These are phyloP conservation scores for Cryptus armator DNA, from an alignment of 2,888 invertebrate species.

Conservation along the genomic window DNA sequence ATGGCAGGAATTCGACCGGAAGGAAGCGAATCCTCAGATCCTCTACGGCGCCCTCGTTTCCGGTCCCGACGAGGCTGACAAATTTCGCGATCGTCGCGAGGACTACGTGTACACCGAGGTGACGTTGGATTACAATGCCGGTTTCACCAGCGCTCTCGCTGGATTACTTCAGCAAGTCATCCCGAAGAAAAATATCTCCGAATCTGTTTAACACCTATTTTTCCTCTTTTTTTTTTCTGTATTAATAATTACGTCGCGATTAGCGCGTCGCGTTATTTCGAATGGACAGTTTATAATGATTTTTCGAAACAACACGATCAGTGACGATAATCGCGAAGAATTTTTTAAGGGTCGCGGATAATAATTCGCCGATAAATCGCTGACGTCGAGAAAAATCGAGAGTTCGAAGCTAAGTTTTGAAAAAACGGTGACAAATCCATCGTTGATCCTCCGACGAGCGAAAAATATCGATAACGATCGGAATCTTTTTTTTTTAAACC, in stretches of 20 bases:
- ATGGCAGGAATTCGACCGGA: constrained; percentile 85
- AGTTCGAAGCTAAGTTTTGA: not conserved
- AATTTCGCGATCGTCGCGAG: constrained; percentile 86
- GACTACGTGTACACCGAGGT: constrained; percentile 87
- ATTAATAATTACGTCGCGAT: constrained; percentile 20
- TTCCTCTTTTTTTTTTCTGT: constrained; percentile 15
- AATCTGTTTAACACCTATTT: constrained; percentile 13
- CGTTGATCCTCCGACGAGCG: not conserved
- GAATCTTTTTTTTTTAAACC: not conserved
- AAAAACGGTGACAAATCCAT: not conserved
- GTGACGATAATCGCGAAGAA: constrained; percentile 24
- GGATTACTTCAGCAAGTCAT: constrained; percentile 84
- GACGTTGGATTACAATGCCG: constrained; percentile 87
- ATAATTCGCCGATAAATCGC: constrained; percentile 10
- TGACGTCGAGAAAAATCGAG: not conserved
- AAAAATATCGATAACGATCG: not conserved
- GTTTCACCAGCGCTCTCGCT: constrained; percentile 86
- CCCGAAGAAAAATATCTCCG: constrained; percentile 53
- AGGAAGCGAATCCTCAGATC: constrained; percentile 86
- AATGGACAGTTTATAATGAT: not conserved
- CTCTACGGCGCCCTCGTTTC: constrained; percentile 87
- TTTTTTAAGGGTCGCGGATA: constrained; percentile 9
- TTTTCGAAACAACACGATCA: constrained; percentile 12
- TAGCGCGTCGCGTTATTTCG: not conserved
- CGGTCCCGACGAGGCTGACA: constrained; percentile 86